Evolutionary conservation across 2,113 vertebrate genomes (phyloP).

Genomic region (Plecotus auritus): DNA sequence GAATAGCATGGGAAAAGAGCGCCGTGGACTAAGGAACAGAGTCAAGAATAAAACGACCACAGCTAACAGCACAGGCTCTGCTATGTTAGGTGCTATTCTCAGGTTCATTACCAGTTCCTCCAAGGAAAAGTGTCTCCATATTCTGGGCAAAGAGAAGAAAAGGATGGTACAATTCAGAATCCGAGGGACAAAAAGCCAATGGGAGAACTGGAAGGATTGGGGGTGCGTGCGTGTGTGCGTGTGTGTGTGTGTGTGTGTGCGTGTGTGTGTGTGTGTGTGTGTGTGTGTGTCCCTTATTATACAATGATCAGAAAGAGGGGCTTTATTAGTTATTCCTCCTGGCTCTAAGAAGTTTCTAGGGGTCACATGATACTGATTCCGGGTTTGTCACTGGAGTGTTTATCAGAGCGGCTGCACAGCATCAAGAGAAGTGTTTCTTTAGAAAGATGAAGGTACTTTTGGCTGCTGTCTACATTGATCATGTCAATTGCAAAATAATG

Average conservation of each 20-base stretch:
- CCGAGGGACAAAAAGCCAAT: background rate
- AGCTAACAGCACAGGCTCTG: background rate
- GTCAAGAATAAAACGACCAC: background rate
- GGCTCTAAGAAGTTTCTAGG: background rate
- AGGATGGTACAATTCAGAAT: background rate
- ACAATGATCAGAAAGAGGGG: background rate
- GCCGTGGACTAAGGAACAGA: background rate
- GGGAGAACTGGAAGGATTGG: background rate
- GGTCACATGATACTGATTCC: background rate
- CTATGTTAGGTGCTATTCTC: background rate
- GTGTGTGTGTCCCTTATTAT: background rate
- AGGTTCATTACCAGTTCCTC: background rate
- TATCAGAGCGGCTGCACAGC: background rate
- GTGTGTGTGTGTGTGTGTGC: background rate
- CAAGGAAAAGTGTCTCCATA: background rate
- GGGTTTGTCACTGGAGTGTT: background rate
- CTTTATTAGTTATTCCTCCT: background rate
- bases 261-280: too few species aligned
- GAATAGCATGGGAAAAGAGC: background rate
- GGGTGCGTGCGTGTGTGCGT: background rate
- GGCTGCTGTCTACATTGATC: background rate
- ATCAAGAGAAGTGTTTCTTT: background rate
- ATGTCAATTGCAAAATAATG: background rate
- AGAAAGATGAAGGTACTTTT: background rate
- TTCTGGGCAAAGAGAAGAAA: background rate